These are phyloP conservation scores for Hirtodrosophila cameraria DNA, from an alignment of 2,888 invertebrate species.

Conservation along the genomic window DNA sequence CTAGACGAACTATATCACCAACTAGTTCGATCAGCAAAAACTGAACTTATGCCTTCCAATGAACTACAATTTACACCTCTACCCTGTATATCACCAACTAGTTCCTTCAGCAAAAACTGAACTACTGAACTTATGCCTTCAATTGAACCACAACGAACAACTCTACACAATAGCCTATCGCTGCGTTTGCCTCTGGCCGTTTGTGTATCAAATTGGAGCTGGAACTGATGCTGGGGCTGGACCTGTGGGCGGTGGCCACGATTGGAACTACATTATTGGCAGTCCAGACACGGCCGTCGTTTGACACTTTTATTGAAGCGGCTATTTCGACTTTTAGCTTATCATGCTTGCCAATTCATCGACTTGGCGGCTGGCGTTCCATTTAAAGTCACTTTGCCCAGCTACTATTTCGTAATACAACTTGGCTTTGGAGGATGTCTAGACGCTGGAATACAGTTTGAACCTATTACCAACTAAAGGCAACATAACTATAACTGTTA, in stretches of 20 bases:
- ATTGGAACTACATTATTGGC: constrained; percentile 26
- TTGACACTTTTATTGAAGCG: constrained; percentile 60
- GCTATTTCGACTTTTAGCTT: constrained; percentile 35
- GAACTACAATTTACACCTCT: no score
- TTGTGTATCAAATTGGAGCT: constrained; percentile 16
- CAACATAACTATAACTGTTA: constrained; percentile 23
- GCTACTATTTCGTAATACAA: constrained; percentile 38
- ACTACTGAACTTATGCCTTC: no score
- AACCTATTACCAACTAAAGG: no score
- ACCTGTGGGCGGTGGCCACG: constrained; percentile 32
- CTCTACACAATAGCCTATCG: no score
- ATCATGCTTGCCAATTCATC: constrained; percentile 43
- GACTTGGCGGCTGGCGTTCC: constrained; percentile 22
- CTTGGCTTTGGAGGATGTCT: constrained; percentile 29
- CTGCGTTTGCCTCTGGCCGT: constrained; percentile 4
- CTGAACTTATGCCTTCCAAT: no score
- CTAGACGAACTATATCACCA: no score
- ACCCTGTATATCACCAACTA: no score
- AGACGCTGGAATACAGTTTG: constrained; percentile 11
- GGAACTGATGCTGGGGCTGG: constrained; percentile 4
- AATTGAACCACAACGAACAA: no score
- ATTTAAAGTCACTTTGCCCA: constrained; percentile 19
- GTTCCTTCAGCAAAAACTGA: no score
- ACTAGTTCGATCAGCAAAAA: no score
- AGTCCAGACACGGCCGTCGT: constrained; percentile 23